phyloP scores from a whole-genome alignment of 2,888 invertebrate genomes.

The Drosophila putrida region DNA sequence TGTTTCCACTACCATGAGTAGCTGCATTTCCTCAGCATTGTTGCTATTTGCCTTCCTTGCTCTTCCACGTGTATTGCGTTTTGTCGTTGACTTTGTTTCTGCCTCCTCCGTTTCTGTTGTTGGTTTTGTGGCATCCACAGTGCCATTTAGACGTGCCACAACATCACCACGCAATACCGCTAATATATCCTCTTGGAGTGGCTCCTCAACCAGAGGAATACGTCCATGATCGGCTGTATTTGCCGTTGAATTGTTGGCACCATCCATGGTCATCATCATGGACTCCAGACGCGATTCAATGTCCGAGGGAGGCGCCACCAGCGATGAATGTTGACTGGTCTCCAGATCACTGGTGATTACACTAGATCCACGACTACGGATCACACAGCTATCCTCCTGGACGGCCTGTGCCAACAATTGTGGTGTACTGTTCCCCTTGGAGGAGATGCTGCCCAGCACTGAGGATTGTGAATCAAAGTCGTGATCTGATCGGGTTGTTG shows the following conservation, averaged over 20 bases:
- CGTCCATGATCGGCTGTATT: slow-evolving; percentile 11
- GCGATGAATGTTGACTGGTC: slow-evolving; percentile 85
- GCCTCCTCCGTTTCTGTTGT: slow-evolving; percentile 23
- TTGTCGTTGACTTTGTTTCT: slow-evolving; percentile 42
- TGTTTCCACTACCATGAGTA: slow-evolving; percentile 17
- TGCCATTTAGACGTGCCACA: slow-evolving; percentile 51
- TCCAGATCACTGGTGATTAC: slow-evolving; percentile 85
- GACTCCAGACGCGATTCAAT: slow-evolving; percentile 85
- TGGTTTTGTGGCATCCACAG: slow-evolving; percentile 1
- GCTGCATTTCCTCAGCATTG: neutral
- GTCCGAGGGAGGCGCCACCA: slow-evolving; percentile 85
- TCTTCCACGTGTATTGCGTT: slow-evolving; percentile 75
- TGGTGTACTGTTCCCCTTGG: slow-evolving; percentile 85
- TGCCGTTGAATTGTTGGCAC: slow-evolving; percentile 21
- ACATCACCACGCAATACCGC: slow-evolving; percentile 81
- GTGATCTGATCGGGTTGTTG: slow-evolving; percentile 86
- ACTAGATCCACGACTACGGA: slow-evolving; percentile 85
- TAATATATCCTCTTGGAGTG: slow-evolving; percentile 76
- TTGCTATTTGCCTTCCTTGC: slow-evolving; percentile 40
- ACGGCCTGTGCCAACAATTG: slow-evolving; percentile 79
- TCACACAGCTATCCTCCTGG: slow-evolving; percentile 84
- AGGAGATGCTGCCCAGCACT: slow-evolving; percentile 85
- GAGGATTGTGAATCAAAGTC: slow-evolving; percentile 85
- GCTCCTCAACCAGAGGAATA: slow-evolving; percentile 46
- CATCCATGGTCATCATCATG: slow-evolving; percentile 84